Evolutionary conservation across 2,888 invertebrate genomes (phyloP), one percentile per base, ranked within the genome.

Genomic region (Plemyria rubiginata): DNA sequence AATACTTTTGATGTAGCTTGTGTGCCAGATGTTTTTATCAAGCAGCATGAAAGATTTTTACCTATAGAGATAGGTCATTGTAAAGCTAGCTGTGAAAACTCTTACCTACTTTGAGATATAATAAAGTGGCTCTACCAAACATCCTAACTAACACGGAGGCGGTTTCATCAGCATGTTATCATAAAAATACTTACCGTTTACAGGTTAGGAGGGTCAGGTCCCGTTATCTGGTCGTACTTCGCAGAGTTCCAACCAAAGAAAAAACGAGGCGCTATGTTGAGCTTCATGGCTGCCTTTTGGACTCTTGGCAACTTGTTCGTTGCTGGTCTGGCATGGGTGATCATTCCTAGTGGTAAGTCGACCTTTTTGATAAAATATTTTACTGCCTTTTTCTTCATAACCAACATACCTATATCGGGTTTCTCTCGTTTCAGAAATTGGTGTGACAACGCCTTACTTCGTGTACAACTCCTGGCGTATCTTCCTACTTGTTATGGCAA

Each of bases 281-380:
- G 97, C 76, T 97, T 97, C 84, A 97, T 98, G 96, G 98, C 98
- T 63, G 98, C 98, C 56, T 98, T 98, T 88, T 98, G 98, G 98
- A 98, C 98, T 62, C 94, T 98, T 75, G 98, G 98, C 72, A 98
- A 98, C 86, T 94, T 98, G 72, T 96, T 98, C 81, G 98, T 98
- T 61, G 98, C 98, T 74, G 97, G 98, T 84, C 87, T 95, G 70
- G 96, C 96, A 68, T 96, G 96, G 96, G 92, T 96, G 68, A 95
- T 96, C 75, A 96, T 96, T 68, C 96, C 96, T 72, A 94, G 94
- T 75, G 88, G 92, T 92, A 68, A 80, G 80, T 78, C 49, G 13
- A 0, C 2, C 9, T 29, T 43, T 51, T 0, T 22, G 7, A 2
- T 53, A 29, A 12, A n/a, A 15, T 29, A 13, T 29, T 28, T 41